These are phyloP conservation scores for Brachyhypopomus occidentalis DNA, from an alignment of 2,113 vertebrate genomes.

Conservation along the genomic window DNA sequence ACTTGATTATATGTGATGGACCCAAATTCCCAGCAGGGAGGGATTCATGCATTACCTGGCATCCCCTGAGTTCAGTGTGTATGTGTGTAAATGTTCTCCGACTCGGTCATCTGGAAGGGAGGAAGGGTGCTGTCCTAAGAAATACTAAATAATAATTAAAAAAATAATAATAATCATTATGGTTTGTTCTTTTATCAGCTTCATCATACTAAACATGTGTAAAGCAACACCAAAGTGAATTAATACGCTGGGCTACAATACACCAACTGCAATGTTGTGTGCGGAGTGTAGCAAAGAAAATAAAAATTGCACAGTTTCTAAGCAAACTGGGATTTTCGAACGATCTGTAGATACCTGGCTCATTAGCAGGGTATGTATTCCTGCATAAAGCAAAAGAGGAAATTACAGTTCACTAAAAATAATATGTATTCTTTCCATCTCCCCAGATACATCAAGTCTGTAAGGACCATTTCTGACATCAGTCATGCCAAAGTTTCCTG, in stretches of 20 bases:
- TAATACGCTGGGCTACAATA: not conserved
- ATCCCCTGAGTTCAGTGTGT: not conserved
- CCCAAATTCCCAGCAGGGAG: not conserved
- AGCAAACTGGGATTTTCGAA: not conserved
- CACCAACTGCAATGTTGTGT: not conserved
- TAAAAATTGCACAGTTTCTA: not conserved
- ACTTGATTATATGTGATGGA: not conserved
- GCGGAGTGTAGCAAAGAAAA: not conserved
- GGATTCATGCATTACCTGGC: not conserved
- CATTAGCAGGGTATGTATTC: not conserved
- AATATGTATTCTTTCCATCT: too few species aligned
- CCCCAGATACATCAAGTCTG: too few species aligned
- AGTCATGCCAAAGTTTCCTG: too few species aligned
- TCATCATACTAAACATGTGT: not conserved
- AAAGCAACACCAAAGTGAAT: not conserved
- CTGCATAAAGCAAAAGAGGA: not conserved
- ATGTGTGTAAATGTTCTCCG: too few species aligned
- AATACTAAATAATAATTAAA: slow-evolving; percentile 8
- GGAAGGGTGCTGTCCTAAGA: not conserved
- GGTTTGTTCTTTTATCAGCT: not conserved
- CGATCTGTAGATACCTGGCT: not conserved
- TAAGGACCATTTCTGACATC: too few species aligned
- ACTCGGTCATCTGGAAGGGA: not conserved
- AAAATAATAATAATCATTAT: not conserved
- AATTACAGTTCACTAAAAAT: too few species aligned